Percentiles rank a stretch among this genome's conserved stretches.
Evolutionary conservation across 2,888 invertebrate genomes (phyloP).

Genomic region (Listrodromus nycthemerus): DNA sequence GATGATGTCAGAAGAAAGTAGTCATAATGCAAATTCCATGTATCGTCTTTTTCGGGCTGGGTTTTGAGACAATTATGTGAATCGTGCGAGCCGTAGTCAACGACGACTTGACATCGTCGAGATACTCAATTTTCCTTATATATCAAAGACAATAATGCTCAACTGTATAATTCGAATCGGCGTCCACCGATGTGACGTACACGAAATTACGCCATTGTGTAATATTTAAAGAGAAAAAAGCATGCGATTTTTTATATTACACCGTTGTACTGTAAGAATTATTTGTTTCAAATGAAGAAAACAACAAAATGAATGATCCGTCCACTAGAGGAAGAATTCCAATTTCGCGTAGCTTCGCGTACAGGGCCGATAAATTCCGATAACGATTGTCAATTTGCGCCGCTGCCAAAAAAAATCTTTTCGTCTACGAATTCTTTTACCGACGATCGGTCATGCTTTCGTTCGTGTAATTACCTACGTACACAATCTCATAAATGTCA

Average conservation of each 20-base stretch:
- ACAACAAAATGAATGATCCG: conserved; percentile 61
- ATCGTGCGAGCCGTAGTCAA: conserved; percentile 45
- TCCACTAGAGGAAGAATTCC: conserved; percentile 60
- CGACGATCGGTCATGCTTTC: conserved; percentile 19
- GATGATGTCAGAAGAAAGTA: background rate
- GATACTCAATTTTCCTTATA: conserved; percentile 50
- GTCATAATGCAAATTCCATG: background rate
- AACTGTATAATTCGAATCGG: conserved; percentile 61
- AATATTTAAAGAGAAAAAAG: conserved; percentile 31
- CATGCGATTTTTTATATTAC: conserved; percentile 35
- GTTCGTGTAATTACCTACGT: background rate
- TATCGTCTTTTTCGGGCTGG: background rate
- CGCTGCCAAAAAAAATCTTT: conserved; percentile 20
- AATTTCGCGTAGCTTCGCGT: conserved; percentile 42
- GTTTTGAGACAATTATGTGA: conserved; percentile 16
- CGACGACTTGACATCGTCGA: conserved; percentile 23
- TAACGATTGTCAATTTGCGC: conserved; percentile 15
- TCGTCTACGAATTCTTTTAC: conserved; percentile 14
- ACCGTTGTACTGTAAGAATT: conserved; percentile 34
- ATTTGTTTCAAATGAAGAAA: conserved; percentile 41
- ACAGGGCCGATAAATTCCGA: conserved; percentile 45
- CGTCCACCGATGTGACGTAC: conserved; percentile 44
- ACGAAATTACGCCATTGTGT: conserved; percentile 40
- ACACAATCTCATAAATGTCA: conserved; percentile 9
- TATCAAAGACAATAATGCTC: conserved; percentile 68